These are phyloP conservation scores for Strigamia transsilvanica DNA, from an alignment of 2,888 invertebrate genomes.

Conservation along the genomic window DNA sequence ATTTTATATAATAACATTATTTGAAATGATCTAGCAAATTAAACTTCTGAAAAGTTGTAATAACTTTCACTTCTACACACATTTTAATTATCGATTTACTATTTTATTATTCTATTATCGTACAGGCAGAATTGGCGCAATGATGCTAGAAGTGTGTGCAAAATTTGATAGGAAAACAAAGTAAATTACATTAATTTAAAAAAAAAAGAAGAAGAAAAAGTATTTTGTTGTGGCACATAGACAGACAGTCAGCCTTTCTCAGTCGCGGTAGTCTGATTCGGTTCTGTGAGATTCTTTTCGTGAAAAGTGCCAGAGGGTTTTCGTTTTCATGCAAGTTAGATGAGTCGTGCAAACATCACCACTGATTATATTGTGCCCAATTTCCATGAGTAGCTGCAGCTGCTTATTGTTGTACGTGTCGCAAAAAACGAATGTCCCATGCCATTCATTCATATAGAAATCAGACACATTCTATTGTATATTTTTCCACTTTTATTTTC, in stretches of 20 bases:
- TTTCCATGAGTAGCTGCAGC: slow-evolving; percentile 17
- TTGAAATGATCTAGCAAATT: neutral
- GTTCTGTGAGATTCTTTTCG: neutral
- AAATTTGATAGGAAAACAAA: neutral
- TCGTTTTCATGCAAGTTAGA: slow-evolving; percentile 41
- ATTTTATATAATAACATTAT: slow-evolving; percentile 18
- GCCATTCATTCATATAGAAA: neutral
- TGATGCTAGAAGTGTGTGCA: neutral
- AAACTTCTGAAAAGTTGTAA: slow-evolving; percentile 11
- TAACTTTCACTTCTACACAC: neutral
- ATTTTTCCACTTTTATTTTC: neutral
- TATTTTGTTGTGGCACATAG: neutral
- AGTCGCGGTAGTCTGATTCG: neutral
- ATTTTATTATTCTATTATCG: no score
- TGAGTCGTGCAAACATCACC: slow-evolving; percentile 32
- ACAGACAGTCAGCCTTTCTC: neutral
- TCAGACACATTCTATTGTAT: slow-evolving; percentile 17
- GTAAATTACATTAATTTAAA: no score
- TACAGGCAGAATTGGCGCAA: no score
- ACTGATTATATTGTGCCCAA: slow-evolving; percentile 47
- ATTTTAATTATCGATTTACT: neutral
- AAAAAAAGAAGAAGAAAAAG: no score
- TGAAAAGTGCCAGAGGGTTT: slow-evolving; percentile 38
- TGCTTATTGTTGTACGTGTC: neutral
- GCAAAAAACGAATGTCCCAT: neutral